phyloP scores from a whole-genome alignment of 2,113 vertebrate species.

The Struthidea cinerea region DNA sequence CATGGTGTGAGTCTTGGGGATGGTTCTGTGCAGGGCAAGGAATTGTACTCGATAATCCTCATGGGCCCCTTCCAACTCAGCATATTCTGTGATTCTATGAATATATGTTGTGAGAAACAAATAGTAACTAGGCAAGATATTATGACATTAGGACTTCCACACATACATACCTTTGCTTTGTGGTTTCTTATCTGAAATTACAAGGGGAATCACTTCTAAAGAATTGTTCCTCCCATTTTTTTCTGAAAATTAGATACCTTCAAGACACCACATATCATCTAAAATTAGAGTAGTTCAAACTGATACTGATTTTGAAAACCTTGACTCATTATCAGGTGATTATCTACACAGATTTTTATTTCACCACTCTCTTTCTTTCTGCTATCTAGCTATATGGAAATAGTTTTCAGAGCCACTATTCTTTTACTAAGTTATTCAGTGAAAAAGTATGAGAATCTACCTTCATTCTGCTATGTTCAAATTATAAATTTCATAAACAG shows the following conservation, averaged over 20 bases:
- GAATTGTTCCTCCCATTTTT: neutral
- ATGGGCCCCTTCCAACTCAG: neutral
- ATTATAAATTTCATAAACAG: neutral
- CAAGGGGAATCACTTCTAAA: neutral
- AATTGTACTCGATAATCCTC: fast-evolving
- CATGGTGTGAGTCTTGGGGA: neutral
- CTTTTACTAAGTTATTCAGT: neutral
- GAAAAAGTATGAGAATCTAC: neutral
- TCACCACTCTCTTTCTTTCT: neutral
- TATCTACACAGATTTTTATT: neutral
- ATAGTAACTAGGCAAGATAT: neutral
- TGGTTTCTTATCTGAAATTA: neutral
- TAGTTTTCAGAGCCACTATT: neutral
- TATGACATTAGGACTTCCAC: neutral
- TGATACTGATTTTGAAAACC: neutral
- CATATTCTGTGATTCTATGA: neutral
- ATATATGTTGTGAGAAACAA: neutral
- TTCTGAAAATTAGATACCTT: neutral
- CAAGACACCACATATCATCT: neutral
- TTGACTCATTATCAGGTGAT: neutral
- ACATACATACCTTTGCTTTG: neutral
- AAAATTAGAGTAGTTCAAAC: neutral
- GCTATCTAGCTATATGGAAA: neutral
- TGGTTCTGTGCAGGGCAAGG: neutral
- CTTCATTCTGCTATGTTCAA: neutral